These are phyloP conservation scores for Frankliniella intonsa DNA, from an alignment of 2,888 invertebrate species.

Conservation along the genomic window DNA sequence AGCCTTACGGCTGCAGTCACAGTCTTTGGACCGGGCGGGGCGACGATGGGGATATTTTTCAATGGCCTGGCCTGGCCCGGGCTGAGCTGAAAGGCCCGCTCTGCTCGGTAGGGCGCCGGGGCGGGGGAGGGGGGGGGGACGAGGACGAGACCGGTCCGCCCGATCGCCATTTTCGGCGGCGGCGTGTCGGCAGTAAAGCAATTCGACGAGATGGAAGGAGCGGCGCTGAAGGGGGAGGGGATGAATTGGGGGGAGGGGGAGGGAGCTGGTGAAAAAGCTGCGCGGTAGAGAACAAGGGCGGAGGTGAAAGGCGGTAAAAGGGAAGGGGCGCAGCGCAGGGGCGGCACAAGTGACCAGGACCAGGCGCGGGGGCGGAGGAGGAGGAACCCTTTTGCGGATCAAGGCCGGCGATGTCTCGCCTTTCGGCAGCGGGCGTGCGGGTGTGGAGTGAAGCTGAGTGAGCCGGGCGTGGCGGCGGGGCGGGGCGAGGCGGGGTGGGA, in stretches of 20 bases:
- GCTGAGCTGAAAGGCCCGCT: neutral
- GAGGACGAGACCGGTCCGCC: neutral
- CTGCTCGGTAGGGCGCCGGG: neutral
- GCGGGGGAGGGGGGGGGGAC: neutral
- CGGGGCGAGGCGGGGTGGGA: neutral
- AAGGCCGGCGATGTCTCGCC: no score
- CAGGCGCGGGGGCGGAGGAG: neutral
- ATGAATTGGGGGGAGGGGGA: neutral
- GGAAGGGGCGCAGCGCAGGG: neutral
- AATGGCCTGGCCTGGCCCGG: neutral
- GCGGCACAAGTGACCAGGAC: no score
- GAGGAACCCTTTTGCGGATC: neutral
- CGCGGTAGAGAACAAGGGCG: no score
- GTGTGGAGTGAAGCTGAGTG: neutral
- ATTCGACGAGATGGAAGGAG: neutral
- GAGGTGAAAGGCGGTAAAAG: neutral
- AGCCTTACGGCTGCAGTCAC: neutral
- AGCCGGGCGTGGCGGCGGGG: neutral
- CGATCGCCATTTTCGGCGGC: constrained; percentile 21
- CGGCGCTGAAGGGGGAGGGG: neutral
- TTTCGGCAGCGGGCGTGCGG: neutral
- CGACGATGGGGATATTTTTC: neutral
- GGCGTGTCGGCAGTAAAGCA: constrained; percentile 19
- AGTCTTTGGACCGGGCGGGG: neutral
- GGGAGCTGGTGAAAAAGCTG: neutral